Percentiles rank a stretch among this genome's conserved stretches.
Conservation (phyloP, 2,797 vertebrate species). For the Periophthalmus magnuspinnatus region DNA sequence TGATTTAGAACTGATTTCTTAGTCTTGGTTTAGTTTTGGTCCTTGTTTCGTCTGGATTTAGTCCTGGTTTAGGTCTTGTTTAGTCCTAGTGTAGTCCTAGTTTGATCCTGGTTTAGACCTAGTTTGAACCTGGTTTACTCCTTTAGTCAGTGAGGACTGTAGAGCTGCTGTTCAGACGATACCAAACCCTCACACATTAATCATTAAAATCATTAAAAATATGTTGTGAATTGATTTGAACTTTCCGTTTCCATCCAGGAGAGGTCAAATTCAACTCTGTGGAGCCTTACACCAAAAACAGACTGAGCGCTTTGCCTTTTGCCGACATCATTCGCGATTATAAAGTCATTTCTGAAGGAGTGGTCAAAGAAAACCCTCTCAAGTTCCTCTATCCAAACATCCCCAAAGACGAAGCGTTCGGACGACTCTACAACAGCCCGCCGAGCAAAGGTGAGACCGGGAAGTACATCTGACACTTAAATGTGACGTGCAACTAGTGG, state of each 20-base stretch:
- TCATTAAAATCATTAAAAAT: too few species aligned
- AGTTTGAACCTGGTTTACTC: too few species aligned
- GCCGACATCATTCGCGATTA: slow-evolving; percentile 94
- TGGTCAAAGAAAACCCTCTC: slow-evolving; percentile 91
- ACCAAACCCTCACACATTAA: too few species aligned
- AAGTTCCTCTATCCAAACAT: slow-evolving; percentile 95
- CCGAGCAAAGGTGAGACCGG: slow-evolving; percentile 83
- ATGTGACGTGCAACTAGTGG: too few species aligned
- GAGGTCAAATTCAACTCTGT: slow-evolving; percentile 92
- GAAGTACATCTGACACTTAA: too few species aligned
- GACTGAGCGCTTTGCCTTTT: slow-evolving; percentile 88
- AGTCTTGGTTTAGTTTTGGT: background rate
- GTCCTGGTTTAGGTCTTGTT: too few species aligned
- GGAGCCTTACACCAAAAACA: slow-evolving; percentile 95
- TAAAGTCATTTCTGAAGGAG: slow-evolving; percentile 93
- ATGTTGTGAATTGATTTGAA: background rate
- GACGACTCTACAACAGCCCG: slow-evolving; percentile 94
- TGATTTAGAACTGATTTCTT: background rate
- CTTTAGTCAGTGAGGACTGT: background rate
- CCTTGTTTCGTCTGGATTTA: too few species aligned
- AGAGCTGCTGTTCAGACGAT: too few species aligned
- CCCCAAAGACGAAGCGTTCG: slow-evolving; percentile 94
- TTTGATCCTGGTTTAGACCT: too few species aligned
- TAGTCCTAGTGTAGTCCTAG: too few species aligned
- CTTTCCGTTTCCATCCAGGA: slow-evolving; percentile 67